Percentiles rank a stretch among this genome's conserved stretches.
Evolutionary conservation across 2,888 invertebrate species (phyloP).

Genomic region (Oscheius sp.): DNA sequence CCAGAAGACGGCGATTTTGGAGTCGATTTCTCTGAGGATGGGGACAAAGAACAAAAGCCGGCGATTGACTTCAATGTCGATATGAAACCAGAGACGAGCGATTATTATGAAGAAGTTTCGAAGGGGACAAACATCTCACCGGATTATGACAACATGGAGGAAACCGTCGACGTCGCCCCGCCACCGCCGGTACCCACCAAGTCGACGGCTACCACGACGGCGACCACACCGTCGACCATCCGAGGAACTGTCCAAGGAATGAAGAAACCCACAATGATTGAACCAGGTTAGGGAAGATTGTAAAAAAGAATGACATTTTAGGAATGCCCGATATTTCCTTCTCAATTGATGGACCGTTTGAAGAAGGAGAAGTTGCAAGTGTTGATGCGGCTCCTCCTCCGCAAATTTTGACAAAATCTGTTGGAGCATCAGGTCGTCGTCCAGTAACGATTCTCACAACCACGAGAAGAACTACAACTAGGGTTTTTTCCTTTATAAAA

Average conservation of each 20-base stretch:
- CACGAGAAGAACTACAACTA: not conserved
- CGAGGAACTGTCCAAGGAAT: not conserved
- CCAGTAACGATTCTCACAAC: not conserved
- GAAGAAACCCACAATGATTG: slow-evolving; percentile 13
- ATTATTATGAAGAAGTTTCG: slow-evolving; percentile 65
- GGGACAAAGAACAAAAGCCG: slow-evolving; percentile 44
- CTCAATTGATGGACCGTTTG: slow-evolving; percentile 40
- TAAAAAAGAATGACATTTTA: slow-evolving; percentile 7
- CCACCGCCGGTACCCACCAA: not conserved
- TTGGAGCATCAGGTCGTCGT: not conserved
- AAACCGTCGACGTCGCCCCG: not conserved
- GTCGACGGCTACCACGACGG: not conserved
- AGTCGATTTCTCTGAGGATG: slow-evolving; percentile 67
- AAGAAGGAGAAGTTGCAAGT: not conserved
- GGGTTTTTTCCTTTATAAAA: not conserved
- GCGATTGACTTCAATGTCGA: slow-evolving; percentile 56
- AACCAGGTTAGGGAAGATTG: not conserved
- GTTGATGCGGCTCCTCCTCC: slow-evolving; percentile 32
- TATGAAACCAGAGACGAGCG: slow-evolving; percentile 37
- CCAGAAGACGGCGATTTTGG: slow-evolving; percentile 70
- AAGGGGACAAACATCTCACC: slow-evolving; percentile 19
- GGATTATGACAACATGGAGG: slow-evolving; percentile 13
- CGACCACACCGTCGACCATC: not conserved
- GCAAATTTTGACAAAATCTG: slow-evolving; percentile 2
- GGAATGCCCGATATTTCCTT: slow-evolving; percentile 42